These are phyloP conservation scores for Scaptomyza parva DNA, from an alignment of 2,888 invertebrate genomes.

Conservation along the genomic window DNA sequence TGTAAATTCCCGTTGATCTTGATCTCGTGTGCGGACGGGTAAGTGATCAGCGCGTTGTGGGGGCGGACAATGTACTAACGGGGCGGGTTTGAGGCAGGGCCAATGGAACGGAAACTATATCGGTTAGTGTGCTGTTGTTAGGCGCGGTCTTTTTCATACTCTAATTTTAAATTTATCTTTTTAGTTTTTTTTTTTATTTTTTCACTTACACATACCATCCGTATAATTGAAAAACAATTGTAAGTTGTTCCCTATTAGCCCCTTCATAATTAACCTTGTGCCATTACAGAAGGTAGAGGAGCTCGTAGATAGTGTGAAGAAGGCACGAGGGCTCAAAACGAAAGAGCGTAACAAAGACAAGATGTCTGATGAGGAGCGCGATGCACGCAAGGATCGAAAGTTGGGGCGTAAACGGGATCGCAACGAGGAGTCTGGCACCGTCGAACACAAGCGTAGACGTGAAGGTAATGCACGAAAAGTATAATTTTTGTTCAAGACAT, in stretches of 20 bases:
- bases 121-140: conserved; percentile 5
- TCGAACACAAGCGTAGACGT: conserved; percentile 91
- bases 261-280: conserved; percentile 51
- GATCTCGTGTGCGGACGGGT: conserved; percentile 58
- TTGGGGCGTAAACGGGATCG: conserved; percentile 92
- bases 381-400: conserved; percentile 92
- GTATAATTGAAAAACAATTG: conserved; percentile 1
- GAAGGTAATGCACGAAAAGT: conserved; percentile 87
- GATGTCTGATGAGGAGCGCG: conserved; percentile 92
- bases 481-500: conserved; percentile 17
- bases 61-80: conserved; percentile 31
- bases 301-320: conserved; percentile 84
- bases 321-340: conserved; percentile 78
- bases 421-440: conserved; percentile 88
- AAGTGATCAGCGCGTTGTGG: conserved; percentile 58
- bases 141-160: conserved; percentile 11
- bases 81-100: conserved; percentile 4
- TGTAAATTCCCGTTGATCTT: conserved; percentile 63
- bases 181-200: neutral
- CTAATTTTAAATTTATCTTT: neutral
- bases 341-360: conserved; percentile 88
- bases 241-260: neutral
- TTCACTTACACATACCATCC: neutral
- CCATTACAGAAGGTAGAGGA: conserved; percentile 83
- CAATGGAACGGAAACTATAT: neutral